Conservation (phyloP, 2,888 invertebrate genomes). For the Pseudolycoriella hygida region DNA sequence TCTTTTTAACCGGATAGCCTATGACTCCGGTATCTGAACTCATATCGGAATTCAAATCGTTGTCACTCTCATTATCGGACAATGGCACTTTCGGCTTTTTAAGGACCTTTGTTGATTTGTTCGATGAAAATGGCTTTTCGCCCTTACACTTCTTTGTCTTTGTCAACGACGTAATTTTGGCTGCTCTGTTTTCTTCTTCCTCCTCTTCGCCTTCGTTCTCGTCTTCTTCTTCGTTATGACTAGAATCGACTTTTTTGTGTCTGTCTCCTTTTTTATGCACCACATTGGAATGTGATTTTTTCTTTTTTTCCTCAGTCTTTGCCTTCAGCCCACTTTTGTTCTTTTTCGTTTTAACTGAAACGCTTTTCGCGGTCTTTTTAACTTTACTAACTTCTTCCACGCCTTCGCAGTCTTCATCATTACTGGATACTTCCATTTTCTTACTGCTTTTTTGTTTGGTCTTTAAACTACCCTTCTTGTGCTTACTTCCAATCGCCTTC, state of each 20-base stretch:
- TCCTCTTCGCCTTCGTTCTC: constrained; percentile 10
- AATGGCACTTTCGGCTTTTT: no score
- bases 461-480: no score
- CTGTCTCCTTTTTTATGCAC: no score
- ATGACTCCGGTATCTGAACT: constrained; percentile 13
- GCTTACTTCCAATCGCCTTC: no score
- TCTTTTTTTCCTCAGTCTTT: no score
- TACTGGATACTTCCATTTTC: constrained; percentile 5
- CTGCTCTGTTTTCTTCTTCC: constrained; percentile 11
- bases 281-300: no score
- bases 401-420: background rate
- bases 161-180: constrained; percentile 9
- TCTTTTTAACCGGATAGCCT: constrained; percentile 12
- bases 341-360: constrained; percentile 7
- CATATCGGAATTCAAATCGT: constrained; percentile 2
- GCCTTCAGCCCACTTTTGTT: constrained; percentile 4
- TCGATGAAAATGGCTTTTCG: no score
- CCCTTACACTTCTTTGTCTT: background rate
- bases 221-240: constrained; percentile 7
- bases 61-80: constrained; percentile 9
- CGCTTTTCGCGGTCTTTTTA: background rate
- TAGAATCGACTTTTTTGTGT: no score
- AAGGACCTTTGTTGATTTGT: no score
- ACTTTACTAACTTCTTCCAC: background rate
- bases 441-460: constrained; percentile 8